Percentiles rank a stretch among this genome's conserved stretches.
phyloP scores from a whole-genome alignment of 2,888 invertebrate species.

The Heteropelma amictum region DNA sequence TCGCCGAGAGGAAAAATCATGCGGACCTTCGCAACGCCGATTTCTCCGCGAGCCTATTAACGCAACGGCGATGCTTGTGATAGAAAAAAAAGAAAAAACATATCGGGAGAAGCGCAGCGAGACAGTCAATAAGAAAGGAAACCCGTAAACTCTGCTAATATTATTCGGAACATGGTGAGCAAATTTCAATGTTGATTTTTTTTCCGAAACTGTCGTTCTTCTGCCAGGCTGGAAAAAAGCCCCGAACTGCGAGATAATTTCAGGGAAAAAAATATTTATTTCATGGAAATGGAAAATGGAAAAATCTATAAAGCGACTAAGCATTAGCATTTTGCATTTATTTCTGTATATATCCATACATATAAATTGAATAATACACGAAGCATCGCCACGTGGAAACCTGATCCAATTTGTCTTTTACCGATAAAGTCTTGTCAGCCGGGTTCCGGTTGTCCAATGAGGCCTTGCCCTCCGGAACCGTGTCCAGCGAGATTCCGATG shows the following conservation, averaged over 20 bases:
- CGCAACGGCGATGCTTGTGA: not conserved
- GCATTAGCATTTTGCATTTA: too few relatives aligned
- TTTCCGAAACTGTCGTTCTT: too few relatives aligned
- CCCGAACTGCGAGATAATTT: too few relatives aligned
- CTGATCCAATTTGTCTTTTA: not conserved
- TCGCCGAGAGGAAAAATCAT: conserved; percentile 10
- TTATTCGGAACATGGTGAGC: conserved; percentile 1
- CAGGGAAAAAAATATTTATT: too few relatives aligned
- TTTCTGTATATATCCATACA: too few relatives aligned
- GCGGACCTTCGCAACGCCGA: conserved; percentile 17
- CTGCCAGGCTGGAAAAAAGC: too few relatives aligned
- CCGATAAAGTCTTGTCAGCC: conserved; percentile 57
- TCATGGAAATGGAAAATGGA: too few relatives aligned
- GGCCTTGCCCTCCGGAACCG: conserved; percentile 52
- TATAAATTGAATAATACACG: too few relatives aligned
- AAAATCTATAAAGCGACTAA: too few relatives aligned
- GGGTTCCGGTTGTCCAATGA: conserved; percentile 58
- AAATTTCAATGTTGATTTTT: too few relatives aligned
- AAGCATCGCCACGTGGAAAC: too few relatives aligned
- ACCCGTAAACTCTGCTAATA: not conserved
- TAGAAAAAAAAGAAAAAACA: not conserved
- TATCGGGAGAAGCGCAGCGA: not conserved
- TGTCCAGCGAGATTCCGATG: conserved; percentile 56
- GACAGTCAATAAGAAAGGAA: not conserved
- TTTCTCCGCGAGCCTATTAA: conserved; percentile 4